Conservation (phyloP, 2,888 invertebrate species). For the Epirrhoe alternata region DNA sequence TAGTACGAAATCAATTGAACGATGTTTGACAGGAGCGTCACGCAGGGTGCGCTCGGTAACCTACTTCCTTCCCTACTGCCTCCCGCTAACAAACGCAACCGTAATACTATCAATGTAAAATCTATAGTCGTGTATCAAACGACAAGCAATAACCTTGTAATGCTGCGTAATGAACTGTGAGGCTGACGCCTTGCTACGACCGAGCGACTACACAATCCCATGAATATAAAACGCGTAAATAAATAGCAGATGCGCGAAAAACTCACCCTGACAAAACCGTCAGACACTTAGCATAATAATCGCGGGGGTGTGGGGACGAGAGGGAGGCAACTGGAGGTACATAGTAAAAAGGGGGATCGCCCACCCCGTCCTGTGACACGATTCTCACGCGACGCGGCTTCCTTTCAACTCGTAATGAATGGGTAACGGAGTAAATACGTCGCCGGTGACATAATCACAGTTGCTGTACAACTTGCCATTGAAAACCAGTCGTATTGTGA, state of each 20-base stretch:
- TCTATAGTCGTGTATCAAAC: constrained; percentile 51
- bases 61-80: constrained; percentile 49
- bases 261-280: constrained; percentile 77
- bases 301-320: constrained; percentile 61
- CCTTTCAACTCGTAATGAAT: constrained; percentile 81
- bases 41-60: constrained; percentile 73
- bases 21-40: constrained; percentile 66
- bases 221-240: constrained; percentile 85
- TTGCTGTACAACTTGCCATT: constrained; percentile 56
- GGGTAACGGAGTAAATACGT: constrained; percentile 74
- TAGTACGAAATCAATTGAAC: constrained; percentile 73
- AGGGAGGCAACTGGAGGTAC: constrained; percentile 47
- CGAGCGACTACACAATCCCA: constrained; percentile 73
- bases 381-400: constrained; percentile 81
- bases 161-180: constrained; percentile 78
- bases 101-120: constrained; percentile 49
- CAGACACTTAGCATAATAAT: constrained; percentile 84
- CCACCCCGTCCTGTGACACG: constrained; percentile 75
- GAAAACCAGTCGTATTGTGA: constrained; percentile 63
- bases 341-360: constrained; percentile 49
- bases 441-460: constrained; percentile 70
- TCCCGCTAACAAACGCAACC: constrained; percentile 40
- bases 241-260: constrained; percentile 86
- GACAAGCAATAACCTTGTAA: constrained; percentile 59
- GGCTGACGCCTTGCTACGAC: constrained; percentile 69